Percentiles rank a stretch among this genome's conserved stretches.
Evolutionary conservation across 2,113 vertebrate species (phyloP).

Genomic region (Crotophaga sulcirostris): DNA sequence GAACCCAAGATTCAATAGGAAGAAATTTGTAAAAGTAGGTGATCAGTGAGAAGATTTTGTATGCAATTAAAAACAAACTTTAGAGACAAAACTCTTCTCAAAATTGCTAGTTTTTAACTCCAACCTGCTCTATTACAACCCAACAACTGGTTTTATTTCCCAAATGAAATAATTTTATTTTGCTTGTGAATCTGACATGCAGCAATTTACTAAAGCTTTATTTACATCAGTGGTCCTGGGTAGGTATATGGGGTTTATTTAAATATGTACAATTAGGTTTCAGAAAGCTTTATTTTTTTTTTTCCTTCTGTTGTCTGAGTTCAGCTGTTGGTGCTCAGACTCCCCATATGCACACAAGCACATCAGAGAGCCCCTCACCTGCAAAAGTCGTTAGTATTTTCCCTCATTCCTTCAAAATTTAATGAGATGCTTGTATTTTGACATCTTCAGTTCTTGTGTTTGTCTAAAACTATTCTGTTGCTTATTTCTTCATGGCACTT

Average conservation of each 20-base stretch:
- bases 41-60: neutral
- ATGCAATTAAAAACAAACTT: neutral
- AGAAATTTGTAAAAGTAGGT: neutral
- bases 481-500: neutral
- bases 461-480: neutral
- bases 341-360: neutral
- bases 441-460: neutral
- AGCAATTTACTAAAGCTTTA: neutral
- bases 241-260: neutral
- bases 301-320: neutral
- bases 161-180: neutral
- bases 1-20: accelerated
- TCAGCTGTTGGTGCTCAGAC: neutral
- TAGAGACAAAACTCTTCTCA: neutral
- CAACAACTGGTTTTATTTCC: neutral
- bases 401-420: neutral
- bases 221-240: neutral
- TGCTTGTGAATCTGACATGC: neutral
- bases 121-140: neutral
- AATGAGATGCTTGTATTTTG: neutral
- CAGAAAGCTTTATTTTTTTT: neutral
- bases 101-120: neutral
- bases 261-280: neutral
- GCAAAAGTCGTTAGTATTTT: neutral
- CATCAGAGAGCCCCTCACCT: neutral